Evolutionary conservation across 2,888 invertebrate species (phyloP).

Genomic region (Tipula lateralis): DNA sequence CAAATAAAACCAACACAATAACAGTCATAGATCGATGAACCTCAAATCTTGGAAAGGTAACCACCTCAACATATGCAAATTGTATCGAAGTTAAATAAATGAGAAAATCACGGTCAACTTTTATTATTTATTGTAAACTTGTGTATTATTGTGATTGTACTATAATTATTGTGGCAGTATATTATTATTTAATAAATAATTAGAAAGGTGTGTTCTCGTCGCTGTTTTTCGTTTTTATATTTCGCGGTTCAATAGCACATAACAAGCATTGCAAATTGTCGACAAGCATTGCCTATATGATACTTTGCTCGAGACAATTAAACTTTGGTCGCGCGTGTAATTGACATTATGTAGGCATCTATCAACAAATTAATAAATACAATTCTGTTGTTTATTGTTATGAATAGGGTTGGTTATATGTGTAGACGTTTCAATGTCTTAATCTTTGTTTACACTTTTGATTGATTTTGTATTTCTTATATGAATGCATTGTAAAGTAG

Average conservation of each 20-base stretch:
- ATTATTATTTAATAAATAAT: not conserved
- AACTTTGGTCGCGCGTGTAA: not conserved
- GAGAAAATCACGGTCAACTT: not conserved
- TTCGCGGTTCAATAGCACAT: not conserved
- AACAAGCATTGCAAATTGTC: not conserved
- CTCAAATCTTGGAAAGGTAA: not conserved
- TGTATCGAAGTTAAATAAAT: not conserved
- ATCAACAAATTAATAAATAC: not conserved
- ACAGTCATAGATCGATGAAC: not conserved
- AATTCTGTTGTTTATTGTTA: too few species aligned
- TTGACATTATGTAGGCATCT: not conserved
- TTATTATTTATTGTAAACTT: not conserved
- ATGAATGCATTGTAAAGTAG: not conserved
- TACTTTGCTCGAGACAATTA: not conserved
- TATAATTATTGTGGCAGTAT: not conserved
- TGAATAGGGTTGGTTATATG: not conserved
- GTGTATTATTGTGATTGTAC: not conserved
- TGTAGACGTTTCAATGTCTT: not conserved
- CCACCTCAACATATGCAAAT: not conserved
- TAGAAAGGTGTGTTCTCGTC: not conserved
- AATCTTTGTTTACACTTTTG: not conserved
- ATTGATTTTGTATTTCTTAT: not conserved
- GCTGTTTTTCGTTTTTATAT: not conserved
- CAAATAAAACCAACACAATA: not conserved
- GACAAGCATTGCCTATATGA: not conserved